Base-by-base conservation (phyloP, 1,140 invertebrate genomes). In the Orussus abietinus region DNA sequence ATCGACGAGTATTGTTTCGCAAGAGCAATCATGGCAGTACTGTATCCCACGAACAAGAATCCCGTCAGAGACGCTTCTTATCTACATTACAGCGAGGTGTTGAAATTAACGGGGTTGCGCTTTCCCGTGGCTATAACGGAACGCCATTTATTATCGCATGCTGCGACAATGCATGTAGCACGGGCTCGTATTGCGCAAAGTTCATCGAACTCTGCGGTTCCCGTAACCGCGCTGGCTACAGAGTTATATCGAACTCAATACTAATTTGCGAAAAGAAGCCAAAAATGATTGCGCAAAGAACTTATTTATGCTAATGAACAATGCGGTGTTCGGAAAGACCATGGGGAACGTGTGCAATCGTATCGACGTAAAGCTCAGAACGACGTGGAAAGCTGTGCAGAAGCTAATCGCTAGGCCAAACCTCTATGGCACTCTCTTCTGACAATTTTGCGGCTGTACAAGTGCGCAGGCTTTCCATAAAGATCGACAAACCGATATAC, bases 291-390 rank as follows among this genome's bases (percentile, higher is more conserved):
- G 60, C 51, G 55, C 60, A 35, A 59, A 51, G 36, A 35, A 56
- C 26, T 57, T 59, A 25, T 57, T 45, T 33, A 63, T 61, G 48
- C 30, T 64, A n/a, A 49, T 66, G 38, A 74, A 69, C 38, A 74
- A 75, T 44, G 33, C 52, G 4, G 51, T 68, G 9, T 71, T 74
- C 58, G 72, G 76, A 3, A 73, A 75, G 56, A 73, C 62, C 3
- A 66, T 75, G 52, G 66, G 75, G 48, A 71, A 74, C 47, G 46
- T 69, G 10, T 35, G 58, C 22, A 66, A 64, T 36, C 41, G 62
- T 38, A 46, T 51, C 22, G 49, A 67, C 48, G 42, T 75, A 0
- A 57, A 64, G 57, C 32, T 70, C 21, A 49, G 55, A 5, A 57
- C 37, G 9, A 38, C 46, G 42, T 62, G 48, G 51, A 28, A 30